A percentile compares a stretch with the other conserved stretches of the same genome.
These are phyloP conservation scores for Bos taurus DNA, from an alignment of 2,113 vertebrate genomes.

Conservation along the genomic window ARS-UCD2.0 NC_037330.1:105732501-105733000, in stretches of 20 bases:
- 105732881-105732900: neutral
- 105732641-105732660: neutral
- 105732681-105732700: neutral
- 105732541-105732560: neutral
- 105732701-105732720: slow-evolving; percentile 12
- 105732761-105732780: neutral
- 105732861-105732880: neutral
- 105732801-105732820: neutral
- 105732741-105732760: neutral
- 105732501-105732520: neutral
- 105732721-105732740: neutral
- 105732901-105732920: neutral
- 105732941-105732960: neutral
- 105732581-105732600: neutral
- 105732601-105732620: slow-evolving; percentile 17
- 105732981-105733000: neutral
- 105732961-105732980: neutral
- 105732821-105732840: neutral
- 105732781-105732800: neutral
- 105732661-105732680: neutral
- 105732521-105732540: neutral
- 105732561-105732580: neutral
- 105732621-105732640: neutral
- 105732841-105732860: neutral
- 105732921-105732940: neutral